Conservation (phyloP, 2,797 vertebrate genomes). For the Lepilemur ruficaudatus region DNA sequence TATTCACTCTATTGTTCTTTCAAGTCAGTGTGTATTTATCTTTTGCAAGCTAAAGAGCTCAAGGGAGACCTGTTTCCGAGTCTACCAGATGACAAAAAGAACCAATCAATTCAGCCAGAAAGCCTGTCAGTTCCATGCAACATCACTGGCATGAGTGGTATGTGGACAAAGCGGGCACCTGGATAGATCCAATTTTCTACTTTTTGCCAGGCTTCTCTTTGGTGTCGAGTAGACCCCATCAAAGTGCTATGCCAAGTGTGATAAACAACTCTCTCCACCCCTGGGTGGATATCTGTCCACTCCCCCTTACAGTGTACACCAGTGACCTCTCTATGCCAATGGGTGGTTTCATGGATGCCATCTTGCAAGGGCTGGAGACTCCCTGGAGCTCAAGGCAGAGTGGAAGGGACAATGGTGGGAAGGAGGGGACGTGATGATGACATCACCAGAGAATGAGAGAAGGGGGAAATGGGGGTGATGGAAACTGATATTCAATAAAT, state of each 20-base stretch:
- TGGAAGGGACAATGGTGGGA: no score
- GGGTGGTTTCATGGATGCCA: background rate
- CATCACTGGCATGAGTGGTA: background rate
- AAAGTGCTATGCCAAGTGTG: background rate
- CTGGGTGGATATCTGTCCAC: background rate
- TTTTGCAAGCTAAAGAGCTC: slow-evolving; percentile 45
- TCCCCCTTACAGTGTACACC: no score
- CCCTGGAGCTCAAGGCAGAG: background rate
- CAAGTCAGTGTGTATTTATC: background rate
- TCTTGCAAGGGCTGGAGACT: background rate
- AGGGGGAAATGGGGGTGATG: no score
- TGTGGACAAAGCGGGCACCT: background rate
- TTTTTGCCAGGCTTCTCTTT: background rate
- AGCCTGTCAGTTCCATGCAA: background rate
- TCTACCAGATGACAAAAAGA: slow-evolving; percentile 32
- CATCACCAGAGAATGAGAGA: background rate
- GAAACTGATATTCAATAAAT: background rate
- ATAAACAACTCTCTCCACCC: background rate
- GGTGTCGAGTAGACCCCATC: background rate
- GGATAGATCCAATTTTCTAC: background rate
- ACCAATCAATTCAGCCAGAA: background rate
- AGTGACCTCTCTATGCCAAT: background rate
- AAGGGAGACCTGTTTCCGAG: background rate
- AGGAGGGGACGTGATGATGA: background rate
- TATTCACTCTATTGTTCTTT: background rate